phyloP scores from a whole-genome alignment of 2,888 invertebrate species.

The Microctonus hyperodae region DNA sequence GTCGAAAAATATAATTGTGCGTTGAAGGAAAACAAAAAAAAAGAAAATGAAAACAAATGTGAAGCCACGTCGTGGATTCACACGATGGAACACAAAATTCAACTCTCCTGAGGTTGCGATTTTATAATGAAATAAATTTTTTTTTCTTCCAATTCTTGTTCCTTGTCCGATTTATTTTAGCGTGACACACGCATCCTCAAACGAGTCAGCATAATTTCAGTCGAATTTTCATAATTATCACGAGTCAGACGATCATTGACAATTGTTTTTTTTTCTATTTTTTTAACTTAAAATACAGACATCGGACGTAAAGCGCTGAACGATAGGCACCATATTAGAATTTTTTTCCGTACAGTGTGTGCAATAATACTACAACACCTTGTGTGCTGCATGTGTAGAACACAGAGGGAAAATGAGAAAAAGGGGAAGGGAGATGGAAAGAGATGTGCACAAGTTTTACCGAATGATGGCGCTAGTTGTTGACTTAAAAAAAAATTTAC shows the following conservation, averaged over 20 bases:
- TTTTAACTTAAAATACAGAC: conserved; percentile 48
- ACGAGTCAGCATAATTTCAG: conserved; percentile 45
- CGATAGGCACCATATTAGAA: conserved; percentile 58
- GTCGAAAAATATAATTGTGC: conserved; percentile 4
- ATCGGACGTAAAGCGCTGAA: conserved; percentile 47
- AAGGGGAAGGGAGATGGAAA: neutral
- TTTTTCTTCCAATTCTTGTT: conserved; percentile 12
- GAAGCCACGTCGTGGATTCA: conserved; percentile 11
- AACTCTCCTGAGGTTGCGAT: neutral
- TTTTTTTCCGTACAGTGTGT: conserved; percentile 36
- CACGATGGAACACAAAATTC: conserved; percentile 27
- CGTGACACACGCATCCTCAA: conserved; percentile 43
- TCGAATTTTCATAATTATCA: conserved; percentile 57
- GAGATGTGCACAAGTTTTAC: neutral
- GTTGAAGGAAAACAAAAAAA: conserved; percentile 19
- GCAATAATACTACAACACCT: neutral
- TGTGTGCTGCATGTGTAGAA: neutral
- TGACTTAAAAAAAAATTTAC: neutral
- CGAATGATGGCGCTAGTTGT: neutral
- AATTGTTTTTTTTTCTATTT: conserved; percentile 24
- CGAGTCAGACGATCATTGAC: conserved; percentile 17
- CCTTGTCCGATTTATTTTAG: too few relatives aligned
- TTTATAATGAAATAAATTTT: conserved; percentile 10
- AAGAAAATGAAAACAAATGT: conserved; percentile 20
- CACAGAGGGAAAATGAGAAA: too few relatives aligned